Evolutionary conservation across 1,140 invertebrate genomes (phyloP), one percentile per base, ranked within the genome.

Genomic region (Halesus radiatus): DNA sequence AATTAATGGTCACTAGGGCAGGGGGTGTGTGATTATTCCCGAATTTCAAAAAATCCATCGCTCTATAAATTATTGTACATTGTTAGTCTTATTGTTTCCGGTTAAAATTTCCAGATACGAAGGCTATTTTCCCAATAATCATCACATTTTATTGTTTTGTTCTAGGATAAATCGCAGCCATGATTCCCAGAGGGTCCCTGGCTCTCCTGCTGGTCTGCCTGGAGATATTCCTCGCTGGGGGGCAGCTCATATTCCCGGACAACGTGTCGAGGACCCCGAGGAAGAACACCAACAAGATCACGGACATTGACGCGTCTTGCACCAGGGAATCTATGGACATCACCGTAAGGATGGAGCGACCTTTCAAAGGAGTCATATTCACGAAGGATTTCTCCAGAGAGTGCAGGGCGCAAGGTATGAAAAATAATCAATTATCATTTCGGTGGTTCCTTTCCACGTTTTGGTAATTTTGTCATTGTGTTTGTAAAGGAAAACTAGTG

Each of bases 321-420:
- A 91, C 90, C 20, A 87, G 89, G 52, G 88, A 90, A n/a, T 85
- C 91, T 15, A 86, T 93, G 77, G 88, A 90, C 37, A 90, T 93
- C 18, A 86, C 88, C 18, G 83, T 93, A 5, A 85, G 87, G 16
- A 89, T 94, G 88, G 89, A 90, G 74, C 89, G 92, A 10, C 90
- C 92, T 0, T 95, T 94, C 86, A 92, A 92, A 79, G 94, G 94
- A 3, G 84, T 93, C 1, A 86, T 94, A 4, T 94, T 94, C 82
- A 92, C 93, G 45, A 93, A 92, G 85, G 93, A 94, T 75, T 94
- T 94, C 86, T 91, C 93, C 0, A 89, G 92, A 70, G 93, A 93
- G 84, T 95, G 94, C 84, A 88, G 90, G 10, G 85, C 89, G 1
- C 87, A 89, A 86, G 92, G 92, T 89, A 22, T 29, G 15, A 32